Conservation (phyloP, 2,888 invertebrate genomes). For the Hydroisotoma schaefferi region DNA sequence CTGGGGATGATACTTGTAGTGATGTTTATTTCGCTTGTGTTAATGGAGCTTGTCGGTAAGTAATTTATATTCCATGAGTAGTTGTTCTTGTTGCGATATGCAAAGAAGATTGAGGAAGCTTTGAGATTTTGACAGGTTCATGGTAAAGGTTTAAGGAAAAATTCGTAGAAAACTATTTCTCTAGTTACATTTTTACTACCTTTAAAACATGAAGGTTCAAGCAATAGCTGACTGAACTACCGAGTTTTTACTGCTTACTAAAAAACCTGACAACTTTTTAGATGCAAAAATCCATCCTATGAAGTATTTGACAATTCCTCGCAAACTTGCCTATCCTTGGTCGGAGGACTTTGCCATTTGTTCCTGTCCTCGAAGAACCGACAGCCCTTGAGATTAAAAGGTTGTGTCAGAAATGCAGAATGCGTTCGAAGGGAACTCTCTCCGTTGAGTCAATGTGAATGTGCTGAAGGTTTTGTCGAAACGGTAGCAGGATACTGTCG, state of each 20-base stretch:
- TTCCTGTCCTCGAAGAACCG: conserved; percentile 24
- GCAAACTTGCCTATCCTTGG: conserved; percentile 29
- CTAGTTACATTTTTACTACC: no score
- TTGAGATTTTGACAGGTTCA: no score
- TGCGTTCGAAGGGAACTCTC: conserved; percentile 36
- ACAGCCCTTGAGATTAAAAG: conserved; percentile 34
- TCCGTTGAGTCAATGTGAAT: conserved; percentile 38
- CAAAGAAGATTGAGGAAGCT: no score
- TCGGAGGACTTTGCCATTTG: conserved; percentile 35
- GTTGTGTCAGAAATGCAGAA: conserved; percentile 37
- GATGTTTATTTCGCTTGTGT: conserved; percentile 40
- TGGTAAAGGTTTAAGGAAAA: no score
- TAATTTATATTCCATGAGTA: no score
- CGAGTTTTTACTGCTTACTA: no score
- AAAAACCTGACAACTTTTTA: conserved; percentile 20
- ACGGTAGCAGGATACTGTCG: conserved; percentile 23
- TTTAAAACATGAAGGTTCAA: no score
- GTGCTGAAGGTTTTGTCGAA: conserved; percentile 36
- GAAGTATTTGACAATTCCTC: conserved; percentile 35
- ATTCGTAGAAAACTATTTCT: no score
- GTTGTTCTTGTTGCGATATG: no score
- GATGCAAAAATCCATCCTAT: conserved; percentile 41
- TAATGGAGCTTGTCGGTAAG: conserved; percentile 33
- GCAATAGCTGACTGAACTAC: no score
- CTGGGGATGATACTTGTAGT: conserved; percentile 26